Evolutionary conservation across 2,888 invertebrate genomes (phyloP), one percentile per base, ranked within the genome.

Genomic region (Drosophila ustulata): DNA sequence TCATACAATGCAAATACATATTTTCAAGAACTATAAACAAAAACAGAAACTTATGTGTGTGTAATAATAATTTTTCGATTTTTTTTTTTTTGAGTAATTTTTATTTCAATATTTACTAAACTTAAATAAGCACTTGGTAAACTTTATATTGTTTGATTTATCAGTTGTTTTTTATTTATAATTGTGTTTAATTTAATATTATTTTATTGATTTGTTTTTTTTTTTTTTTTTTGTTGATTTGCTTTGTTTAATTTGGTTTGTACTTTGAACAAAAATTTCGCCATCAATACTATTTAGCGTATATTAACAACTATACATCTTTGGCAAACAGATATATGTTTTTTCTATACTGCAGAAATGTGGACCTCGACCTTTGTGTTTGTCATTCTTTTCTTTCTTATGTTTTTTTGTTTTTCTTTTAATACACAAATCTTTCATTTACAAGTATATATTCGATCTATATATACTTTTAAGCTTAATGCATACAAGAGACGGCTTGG

Each of bases 311-410:
- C 89, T 81, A 89, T 84, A 84, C 89, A 89, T 84, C 89, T 89
- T 84, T 84, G 88, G 84, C 86, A 84, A 89, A 57, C 66, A 88
- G 86, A 80, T 87, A 84, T 84, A 79, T 78, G 80, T 83, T 82
- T 79, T 89, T 77, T 81, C 75, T 88, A 79, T 89, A 88, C 88
- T 87, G 89, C 74, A 75, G 80, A 82, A 89, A 89, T 90, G 88
- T 92, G 92, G 92, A 92, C 92, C 92, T 92, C 92, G 92, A 92
- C 91, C 91, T 91, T 91, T 90, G 82, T 83, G 78, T 80, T 56
- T 56, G 45, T 56, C 32, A 56, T 56, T 85, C 82, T 89, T 79
- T 76, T 78, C 72, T 73, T 69, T 76, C 74, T 61, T 47, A 7
- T 50, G 75, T 75, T 63, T 50, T 30, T 32, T n/a, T 37, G 30